Evolutionary conservation across 1,140 invertebrate genomes (phyloP), one percentile per base, ranked within the genome.

Genomic region (Eulimnadia texana): DNA sequence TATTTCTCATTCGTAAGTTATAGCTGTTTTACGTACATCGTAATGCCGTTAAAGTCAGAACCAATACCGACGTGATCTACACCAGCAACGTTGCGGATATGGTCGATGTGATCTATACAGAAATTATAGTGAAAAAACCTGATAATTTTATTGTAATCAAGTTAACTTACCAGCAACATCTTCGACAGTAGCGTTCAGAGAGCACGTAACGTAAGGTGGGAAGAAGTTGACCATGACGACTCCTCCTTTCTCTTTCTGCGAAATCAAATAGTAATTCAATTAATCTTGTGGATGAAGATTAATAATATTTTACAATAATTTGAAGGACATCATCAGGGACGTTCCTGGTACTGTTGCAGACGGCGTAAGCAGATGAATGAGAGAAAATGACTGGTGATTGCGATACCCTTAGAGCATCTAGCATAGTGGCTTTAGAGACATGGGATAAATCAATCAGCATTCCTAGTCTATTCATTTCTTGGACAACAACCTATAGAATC

Each of bases 81-180:
- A 3, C 68, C 65, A 0, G 66, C 63, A 24, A 88, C 63, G 13
- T 67, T 64, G 47, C 65, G 70, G 29, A 79, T 75, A 66, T 78
- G 69, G 23, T 78, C 73, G 33, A 79, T 75, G 62, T 79, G 77
- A 63, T 73, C 76, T 42, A 9, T 42, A n/a, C n/a, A n/a, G n/a
- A 42, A 42, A 42, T 9, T 42, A 16, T 42, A 42, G 16, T 16
- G 33, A 9, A 42, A 42, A 9, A 6, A 42, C 33, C 6, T 16
- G 33, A 42, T 42, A 42, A 9, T 23, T 22, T 9, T 42, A 42
- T 42, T 42, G 33, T 6, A 42, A 42, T 42, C 33, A 42, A 9
- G 33, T n/a, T 9, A 42, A 42, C 16, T 76, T 72, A 84, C 82
- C 84, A 67, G 84, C 84, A 58, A 88, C 85, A 72, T 88, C 84